Conservation (phyloP, 2,797 vertebrate species). For the Mallotus villosus region DNA sequence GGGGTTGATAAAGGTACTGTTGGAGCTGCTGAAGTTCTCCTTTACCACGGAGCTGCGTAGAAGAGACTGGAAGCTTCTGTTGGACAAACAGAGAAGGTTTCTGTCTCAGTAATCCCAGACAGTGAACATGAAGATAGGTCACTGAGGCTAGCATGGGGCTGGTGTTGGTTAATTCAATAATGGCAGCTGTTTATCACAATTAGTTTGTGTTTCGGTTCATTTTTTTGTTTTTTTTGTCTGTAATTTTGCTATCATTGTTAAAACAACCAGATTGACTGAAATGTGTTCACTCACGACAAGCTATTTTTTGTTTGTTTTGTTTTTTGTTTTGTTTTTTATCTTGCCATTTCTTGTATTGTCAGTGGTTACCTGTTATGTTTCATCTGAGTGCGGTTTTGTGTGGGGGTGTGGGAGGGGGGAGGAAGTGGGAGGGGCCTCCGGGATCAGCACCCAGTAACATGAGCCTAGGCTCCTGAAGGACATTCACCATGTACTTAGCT, state of each 20-base stretch:
- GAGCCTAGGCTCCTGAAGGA: conserved; percentile 34
- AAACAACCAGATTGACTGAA: conserved; percentile 77
- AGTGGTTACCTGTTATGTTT: conserved; percentile 50
- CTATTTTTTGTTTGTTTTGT: conserved; percentile 34
- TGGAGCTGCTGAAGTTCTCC: conserved; percentile 54
- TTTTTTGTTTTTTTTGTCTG: conserved; percentile 31
- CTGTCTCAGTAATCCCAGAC: conserved; percentile 39
- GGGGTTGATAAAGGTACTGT: conserved; percentile 70
- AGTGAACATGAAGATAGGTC: conserved; percentile 50
- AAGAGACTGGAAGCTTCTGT: conserved; percentile 39
- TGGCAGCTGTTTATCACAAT: conserved; percentile 77
- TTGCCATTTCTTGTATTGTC: conserved; percentile 53
- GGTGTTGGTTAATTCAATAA: conserved; percentile 75
- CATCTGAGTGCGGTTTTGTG: conserved; percentile 45
- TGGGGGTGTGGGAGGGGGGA: not conserved
- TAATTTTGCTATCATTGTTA: conserved; percentile 57
- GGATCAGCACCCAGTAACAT: conserved; percentile 24
- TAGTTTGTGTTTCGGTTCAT: conserved; percentile 49
- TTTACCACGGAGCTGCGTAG: conserved; percentile 57
- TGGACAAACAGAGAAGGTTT: conserved; percentile 32
- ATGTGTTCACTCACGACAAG: conserved; percentile 56
- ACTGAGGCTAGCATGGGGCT: conserved; percentile 64
- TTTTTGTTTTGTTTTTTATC: conserved; percentile 24
- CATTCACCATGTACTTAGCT: conserved; percentile 13
- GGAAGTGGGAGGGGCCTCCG: conserved; percentile 4